Percentiles rank a stretch among this genome's conserved stretches.
phyloP scores from a whole-genome alignment of 2,888 invertebrate genomes.

The Spicauda simplicius region DNA sequence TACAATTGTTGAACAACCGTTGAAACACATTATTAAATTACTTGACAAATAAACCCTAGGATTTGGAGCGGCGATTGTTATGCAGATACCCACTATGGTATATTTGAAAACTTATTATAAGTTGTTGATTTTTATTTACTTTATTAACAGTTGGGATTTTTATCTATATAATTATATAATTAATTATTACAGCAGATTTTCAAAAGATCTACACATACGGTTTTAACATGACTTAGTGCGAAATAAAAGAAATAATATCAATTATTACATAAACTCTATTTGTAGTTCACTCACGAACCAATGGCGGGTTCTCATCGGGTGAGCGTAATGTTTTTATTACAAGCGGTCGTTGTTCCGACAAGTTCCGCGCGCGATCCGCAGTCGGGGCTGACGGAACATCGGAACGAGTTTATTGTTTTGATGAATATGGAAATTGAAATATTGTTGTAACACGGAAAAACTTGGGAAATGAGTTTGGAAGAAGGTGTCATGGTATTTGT shows the following conservation, averaged over 20 bases:
- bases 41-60: background rate
- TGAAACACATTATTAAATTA: background rate
- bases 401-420: constrained; percentile 19
- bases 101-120: no score
- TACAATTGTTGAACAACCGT: background rate
- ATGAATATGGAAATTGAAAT: constrained; percentile 19
- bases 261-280: background rate
- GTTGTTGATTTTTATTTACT: no score
- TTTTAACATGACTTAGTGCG: no score
- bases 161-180: no score
- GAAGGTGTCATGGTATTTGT: background rate
- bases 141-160: no score
- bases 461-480: background rate
- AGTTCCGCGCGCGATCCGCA: background rate
- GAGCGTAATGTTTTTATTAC: constrained; percentile 35
- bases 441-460: background rate
- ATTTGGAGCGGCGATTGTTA: background rate
- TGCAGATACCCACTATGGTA: background rate
- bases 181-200: no score
- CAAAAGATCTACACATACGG: no score
- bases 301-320: background rate
- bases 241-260: no score
- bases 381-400: background rate
- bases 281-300: background rate
- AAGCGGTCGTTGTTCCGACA: constrained; percentile 6